Percentiles rank a stretch among this genome's conserved stretches.
phyloP scores from a whole-genome alignment of 2,113 vertebrate genomes.

The Nerophis lumbriciformis region DNA sequence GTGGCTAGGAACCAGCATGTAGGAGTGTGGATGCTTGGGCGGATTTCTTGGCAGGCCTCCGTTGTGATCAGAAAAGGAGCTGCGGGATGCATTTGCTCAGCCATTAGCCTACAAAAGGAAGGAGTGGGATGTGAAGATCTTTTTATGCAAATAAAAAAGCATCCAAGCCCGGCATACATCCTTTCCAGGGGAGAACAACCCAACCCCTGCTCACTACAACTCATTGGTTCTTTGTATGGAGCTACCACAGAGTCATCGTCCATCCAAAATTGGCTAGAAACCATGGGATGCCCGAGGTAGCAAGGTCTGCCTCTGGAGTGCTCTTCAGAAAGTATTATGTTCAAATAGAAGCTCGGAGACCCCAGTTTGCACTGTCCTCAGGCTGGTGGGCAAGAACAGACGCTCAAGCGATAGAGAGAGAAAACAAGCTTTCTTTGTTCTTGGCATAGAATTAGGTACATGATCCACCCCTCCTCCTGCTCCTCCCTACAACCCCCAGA shows the following conservation, averaged over 20 bases:
- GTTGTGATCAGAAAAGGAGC: conserved; percentile 48
- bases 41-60: conserved; percentile 36
- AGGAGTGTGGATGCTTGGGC: conserved; percentile 17
- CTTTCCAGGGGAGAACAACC: conserved; percentile 38
- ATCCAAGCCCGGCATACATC: conserved; percentile 34
- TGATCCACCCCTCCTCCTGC: conserved; percentile 71
- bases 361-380: conserved; percentile 78
- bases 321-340: conserved; percentile 56
- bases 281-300: conserved; percentile 26
- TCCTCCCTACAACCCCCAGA: conserved; percentile 28
- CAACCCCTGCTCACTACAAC: conserved; percentile 48
- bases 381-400: conserved; percentile 83
- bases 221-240: conserved; percentile 33
- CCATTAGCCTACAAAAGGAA: conserved; percentile 71
- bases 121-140: conserved; percentile 57
- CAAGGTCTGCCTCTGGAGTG: conserved; percentile 25
- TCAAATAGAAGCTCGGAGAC: conserved; percentile 76
- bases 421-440: conserved; percentile 95
- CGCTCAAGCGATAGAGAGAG: conserved; percentile 83
- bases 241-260: conserved; percentile 38
- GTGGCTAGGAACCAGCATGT: conserved; percentile 16
- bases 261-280: conserved; percentile 42
- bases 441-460: conserved; percentile 84
- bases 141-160: conserved; percentile 63
- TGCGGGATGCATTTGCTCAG: conserved; percentile 70